Evolutionary conservation across 2,797 vertebrate genomes (phyloP).

Genomic region (Caiman crocodilus): DNA sequence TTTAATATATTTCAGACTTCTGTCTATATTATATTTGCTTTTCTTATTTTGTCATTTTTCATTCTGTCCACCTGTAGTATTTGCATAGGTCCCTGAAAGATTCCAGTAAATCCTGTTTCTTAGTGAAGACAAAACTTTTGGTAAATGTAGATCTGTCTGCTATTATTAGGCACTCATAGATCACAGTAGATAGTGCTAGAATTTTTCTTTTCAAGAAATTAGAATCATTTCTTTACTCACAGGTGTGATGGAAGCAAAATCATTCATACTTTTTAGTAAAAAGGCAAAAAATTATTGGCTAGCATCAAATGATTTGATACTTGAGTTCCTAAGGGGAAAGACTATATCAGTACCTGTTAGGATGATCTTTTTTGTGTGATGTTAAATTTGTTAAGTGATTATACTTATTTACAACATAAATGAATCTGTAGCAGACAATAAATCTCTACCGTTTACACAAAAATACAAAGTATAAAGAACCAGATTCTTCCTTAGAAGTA

Average conservation of each 20-base stretch:
- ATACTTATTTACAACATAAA: neutral
- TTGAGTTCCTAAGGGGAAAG: neutral
- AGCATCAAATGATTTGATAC: neutral
- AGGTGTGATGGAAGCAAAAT: neutral
- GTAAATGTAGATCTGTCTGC: neutral
- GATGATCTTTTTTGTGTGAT: neutral
- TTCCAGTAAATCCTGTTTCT: neutral
- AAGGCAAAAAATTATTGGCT: neutral
- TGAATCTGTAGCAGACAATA: fast-evolving
- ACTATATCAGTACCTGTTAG: neutral
- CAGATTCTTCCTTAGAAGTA: neutral
- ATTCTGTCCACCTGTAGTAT: neutral
- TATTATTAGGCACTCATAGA: too few species aligned
- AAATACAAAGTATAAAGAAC: neutral
- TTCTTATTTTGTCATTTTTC: neutral
- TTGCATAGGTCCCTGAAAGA: neutral
- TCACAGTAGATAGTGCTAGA: neutral
- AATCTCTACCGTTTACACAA: neutral
- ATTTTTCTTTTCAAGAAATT: neutral
- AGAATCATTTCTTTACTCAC: neutral
- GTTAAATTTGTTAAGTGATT: neutral
- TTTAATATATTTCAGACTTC: neutral
- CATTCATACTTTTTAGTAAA: neutral
- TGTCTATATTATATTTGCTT: neutral
- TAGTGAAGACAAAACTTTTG: neutral